Evolutionary conservation across 2,113 vertebrate genomes (phyloP).

Genomic region (Acrocephalus arundinaceus): DNA sequence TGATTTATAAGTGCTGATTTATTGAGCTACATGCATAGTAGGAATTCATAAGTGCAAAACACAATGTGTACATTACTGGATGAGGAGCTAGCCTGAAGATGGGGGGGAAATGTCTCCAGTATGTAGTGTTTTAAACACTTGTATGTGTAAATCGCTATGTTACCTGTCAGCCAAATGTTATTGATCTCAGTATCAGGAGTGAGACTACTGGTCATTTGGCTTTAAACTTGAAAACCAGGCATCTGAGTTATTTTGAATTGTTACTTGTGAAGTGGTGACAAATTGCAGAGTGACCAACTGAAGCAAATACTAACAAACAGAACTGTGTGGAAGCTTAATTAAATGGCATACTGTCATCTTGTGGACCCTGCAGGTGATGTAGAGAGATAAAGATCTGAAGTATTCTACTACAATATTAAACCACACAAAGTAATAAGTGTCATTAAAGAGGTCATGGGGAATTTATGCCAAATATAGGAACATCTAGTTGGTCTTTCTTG

Average conservation of each 20-base stretch:
- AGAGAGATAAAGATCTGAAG: background rate
- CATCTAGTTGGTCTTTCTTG: background rate
- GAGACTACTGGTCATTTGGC: background rate
- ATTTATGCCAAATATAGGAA: background rate
- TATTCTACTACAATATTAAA: background rate
- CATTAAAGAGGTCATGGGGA: background rate
- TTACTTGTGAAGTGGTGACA: background rate
- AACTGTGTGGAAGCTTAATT: background rate
- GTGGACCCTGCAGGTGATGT: background rate
- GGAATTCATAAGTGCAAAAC: background rate
- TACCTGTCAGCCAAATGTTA: background rate
- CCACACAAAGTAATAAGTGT: background rate
- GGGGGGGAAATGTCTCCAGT: background rate
- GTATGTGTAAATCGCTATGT: background rate
- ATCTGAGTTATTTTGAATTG: background rate
- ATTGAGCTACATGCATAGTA: background rate
- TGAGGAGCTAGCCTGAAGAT: background rate
- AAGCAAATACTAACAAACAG: background rate
- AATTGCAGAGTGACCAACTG: background rate
- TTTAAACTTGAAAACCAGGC: background rate
- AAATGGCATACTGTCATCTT: background rate
- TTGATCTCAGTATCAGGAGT: background rate
- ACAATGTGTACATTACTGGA: background rate
- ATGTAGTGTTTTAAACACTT: background rate
- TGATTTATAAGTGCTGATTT: slow-evolving; percentile 34